Evolutionary conservation across 2,888 invertebrate genomes (phyloP).

Genomic region (Trachelus troglodyta): DNA sequence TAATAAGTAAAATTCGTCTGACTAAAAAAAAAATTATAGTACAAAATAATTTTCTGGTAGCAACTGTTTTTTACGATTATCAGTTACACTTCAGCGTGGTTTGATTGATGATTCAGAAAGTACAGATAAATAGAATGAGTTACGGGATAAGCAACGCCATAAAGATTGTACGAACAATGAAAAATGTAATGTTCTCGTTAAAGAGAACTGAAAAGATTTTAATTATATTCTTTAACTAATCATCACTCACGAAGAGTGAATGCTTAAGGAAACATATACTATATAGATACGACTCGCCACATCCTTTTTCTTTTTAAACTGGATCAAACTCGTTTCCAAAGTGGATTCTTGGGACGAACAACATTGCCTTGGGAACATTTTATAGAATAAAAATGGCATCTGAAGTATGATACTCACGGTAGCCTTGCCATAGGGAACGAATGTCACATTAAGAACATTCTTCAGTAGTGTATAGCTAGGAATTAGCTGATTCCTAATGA

Average conservation of each 20-base stretch:
- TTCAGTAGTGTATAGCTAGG: slow-evolving; percentile 62
- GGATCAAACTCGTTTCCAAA: not conserved
- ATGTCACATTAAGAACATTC: slow-evolving; percentile 60
- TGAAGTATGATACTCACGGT: slow-evolving; percentile 17
- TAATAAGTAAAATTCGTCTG: not conserved
- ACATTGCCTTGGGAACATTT: not conserved
- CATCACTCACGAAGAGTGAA: not conserved
- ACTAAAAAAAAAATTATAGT: not conserved
- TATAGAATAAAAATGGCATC: not conserved
- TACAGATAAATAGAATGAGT: not conserved
- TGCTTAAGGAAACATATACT: not conserved
- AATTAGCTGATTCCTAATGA: slow-evolving; percentile 66
- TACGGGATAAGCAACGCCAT: not conserved
- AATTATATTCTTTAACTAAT: not conserved
- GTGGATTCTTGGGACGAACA: not conserved
- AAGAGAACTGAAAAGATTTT: not conserved
- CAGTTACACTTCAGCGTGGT: not conserved
- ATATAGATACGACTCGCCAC: not conserved
- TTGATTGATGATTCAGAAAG: not conserved
- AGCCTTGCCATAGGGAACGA: slow-evolving; percentile 70
- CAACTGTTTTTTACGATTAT: not conserved
- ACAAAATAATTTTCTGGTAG: not conserved
- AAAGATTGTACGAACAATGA: not conserved
- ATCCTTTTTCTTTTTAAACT: not conserved
- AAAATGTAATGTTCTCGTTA: not conserved